Percentiles rank a stretch among this genome's conserved stretches.
Evolutionary conservation across 1,140 invertebrate genomes (phyloP).

Genomic region (Lepidotrigona ventralis): DNA sequence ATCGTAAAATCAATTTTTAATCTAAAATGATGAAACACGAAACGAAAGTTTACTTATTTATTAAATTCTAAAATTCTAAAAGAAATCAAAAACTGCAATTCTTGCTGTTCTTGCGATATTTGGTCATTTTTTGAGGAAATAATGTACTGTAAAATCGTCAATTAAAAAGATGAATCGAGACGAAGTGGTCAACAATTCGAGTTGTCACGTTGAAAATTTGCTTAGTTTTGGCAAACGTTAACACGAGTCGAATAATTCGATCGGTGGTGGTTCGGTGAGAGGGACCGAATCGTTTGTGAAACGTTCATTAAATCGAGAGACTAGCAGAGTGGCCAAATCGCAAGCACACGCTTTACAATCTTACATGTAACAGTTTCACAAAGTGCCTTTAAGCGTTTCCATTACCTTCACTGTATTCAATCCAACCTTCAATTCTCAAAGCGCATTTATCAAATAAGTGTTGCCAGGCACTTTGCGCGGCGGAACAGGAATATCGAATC

Average conservation of each 20-base stretch:
- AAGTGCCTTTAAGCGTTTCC: slow-evolving; percentile 26
- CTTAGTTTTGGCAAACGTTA: neutral
- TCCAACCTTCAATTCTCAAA: slow-evolving; percentile 17
- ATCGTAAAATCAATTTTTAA: no score
- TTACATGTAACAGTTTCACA: slow-evolving; percentile 8
- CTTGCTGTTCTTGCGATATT: no score
- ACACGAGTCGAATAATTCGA: no score
- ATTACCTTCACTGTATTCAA: slow-evolving; percentile 2
- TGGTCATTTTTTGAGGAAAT: no score
- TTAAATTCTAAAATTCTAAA: no score
- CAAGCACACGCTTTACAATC: neutral
- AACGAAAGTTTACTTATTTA: no score
- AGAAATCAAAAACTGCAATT: no score
- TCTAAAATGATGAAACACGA: no score
- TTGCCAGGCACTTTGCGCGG: neutral
- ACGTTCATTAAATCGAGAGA: neutral
- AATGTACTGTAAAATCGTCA: no score
- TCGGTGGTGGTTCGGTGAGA: neutral
- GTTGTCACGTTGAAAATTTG: neutral
- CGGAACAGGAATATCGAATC: neutral
- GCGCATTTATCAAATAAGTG: slow-evolving; percentile 30
- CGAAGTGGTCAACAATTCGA: neutral
- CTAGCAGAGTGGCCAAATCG: neutral
- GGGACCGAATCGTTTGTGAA: neutral
- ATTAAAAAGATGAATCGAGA: no score